Percentiles rank a stretch among this genome's conserved stretches.
phyloP scores from a whole-genome alignment of 2,113 vertebrate species.

The Zosterops pallidus region DNA sequence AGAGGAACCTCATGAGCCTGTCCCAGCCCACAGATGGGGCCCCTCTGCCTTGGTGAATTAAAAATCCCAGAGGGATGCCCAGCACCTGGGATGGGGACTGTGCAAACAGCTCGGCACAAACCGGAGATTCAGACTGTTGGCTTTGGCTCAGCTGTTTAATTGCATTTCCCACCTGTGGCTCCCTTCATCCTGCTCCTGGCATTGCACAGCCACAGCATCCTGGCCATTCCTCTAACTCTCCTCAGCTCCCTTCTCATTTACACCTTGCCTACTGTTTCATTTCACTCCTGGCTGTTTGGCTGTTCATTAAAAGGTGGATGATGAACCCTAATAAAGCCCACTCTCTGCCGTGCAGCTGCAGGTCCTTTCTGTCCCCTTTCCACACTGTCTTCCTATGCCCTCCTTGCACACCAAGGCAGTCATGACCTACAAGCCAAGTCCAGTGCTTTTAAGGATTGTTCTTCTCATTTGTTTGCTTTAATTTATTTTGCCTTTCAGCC shows the following conservation, averaged over 20 bases:
- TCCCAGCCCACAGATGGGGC: background rate
- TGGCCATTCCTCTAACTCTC: background rate
- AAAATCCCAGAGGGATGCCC: background rate
- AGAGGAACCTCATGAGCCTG: background rate
- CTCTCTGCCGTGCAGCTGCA: accelerated
- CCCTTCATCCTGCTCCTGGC: background rate
- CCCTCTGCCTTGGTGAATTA: background rate
- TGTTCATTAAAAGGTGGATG: background rate
- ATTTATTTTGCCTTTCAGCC: conserved; percentile 9
- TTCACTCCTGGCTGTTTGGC: background rate
- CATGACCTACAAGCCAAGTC: background rate
- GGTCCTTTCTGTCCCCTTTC: background rate
- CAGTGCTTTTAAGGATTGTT: background rate
- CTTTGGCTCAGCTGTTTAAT: background rate
- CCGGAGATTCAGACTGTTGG: background rate
- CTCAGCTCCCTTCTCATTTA: background rate
- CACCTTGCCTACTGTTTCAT: background rate
- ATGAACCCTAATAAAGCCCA: background rate
- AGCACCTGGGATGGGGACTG: background rate
- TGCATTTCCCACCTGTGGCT: background rate
- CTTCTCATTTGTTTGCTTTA: background rate
- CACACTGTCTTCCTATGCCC: accelerated
- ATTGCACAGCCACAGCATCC: background rate
- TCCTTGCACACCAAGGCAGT: background rate
- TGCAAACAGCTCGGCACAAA: background rate